Conservation (phyloP, 2,113 vertebrate genomes). For the Gadus macrocephalus region DNA sequence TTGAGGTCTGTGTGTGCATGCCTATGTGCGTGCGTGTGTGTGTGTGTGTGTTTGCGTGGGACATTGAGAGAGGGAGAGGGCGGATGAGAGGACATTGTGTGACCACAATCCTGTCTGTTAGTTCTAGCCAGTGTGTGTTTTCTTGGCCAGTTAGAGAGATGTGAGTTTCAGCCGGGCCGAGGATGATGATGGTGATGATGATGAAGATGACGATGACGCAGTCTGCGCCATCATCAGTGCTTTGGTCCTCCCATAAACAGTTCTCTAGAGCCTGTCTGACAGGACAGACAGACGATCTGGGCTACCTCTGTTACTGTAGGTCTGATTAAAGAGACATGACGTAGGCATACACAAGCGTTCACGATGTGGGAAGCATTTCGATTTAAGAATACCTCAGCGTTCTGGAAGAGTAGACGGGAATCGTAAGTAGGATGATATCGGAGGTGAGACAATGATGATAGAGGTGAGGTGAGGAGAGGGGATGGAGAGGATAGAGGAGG, state of each 20-base stretch:
- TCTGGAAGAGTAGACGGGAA: neutral
- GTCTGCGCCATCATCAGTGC: neutral
- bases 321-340: no score
- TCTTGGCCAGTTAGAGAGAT: no score
- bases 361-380: no score
- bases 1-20: neutral
- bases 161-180: no score
- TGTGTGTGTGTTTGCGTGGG: neutral
- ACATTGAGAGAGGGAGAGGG: neutral
- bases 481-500: neutral
- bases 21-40: conserved; percentile 13
- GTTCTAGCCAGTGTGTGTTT: neutral
- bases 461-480: neutral
- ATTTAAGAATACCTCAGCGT: no score
- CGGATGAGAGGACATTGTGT: neutral
- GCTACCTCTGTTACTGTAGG: no score
- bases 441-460: neutral
- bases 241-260: no score
- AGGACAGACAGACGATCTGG: no score
- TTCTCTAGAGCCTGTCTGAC: no score
- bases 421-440: neutral
- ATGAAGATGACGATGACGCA: neutral
- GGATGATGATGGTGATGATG: no score
- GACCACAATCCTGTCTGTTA: conserved; percentile 4
- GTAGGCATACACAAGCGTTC: no score